Evolutionary conservation across 2,797 vertebrate species (phyloP).

Genomic region (Coranthus polyacanthus): DNA sequence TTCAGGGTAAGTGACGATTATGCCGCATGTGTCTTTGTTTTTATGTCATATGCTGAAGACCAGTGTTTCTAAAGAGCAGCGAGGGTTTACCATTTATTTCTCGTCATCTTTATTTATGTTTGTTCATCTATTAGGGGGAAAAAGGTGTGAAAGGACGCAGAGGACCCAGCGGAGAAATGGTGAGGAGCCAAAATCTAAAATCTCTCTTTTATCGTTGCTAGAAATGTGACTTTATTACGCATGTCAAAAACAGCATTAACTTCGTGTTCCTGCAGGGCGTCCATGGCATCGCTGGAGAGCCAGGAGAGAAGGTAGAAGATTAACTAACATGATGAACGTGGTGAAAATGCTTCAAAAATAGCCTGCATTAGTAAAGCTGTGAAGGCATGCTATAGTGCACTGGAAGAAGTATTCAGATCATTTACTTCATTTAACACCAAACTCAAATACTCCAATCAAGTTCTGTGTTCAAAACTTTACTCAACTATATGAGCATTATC

Average conservation of each 20-base stretch:
- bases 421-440: no score
- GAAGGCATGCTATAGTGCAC: neutral
- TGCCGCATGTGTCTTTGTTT: neutral
- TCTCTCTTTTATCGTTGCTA: neutral
- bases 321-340: neutral
- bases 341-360: no score
- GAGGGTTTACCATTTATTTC: neutral
- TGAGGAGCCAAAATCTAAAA: slow-evolving; percentile 22
- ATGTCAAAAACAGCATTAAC: neutral
- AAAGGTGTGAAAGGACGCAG: slow-evolving; percentile 51
- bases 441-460: no score
- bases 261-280: slow-evolving; percentile 48
- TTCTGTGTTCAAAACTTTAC: no score
- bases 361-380: neutral
- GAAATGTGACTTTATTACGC: neutral
- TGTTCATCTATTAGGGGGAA: slow-evolving; percentile 45
- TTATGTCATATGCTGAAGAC: neutral
- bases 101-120: neutral
- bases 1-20: slow-evolving; percentile 44
- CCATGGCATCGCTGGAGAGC: slow-evolving; percentile 22
- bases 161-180: slow-evolving; percentile 52
- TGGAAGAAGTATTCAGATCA: no score
- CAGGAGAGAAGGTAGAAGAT: slow-evolving; percentile 62
- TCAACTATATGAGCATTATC: no score
- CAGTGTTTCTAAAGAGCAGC: neutral